phyloP scores from a whole-genome alignment of 2,797 vertebrate genomes.

The Eptatretus atami region DNA sequence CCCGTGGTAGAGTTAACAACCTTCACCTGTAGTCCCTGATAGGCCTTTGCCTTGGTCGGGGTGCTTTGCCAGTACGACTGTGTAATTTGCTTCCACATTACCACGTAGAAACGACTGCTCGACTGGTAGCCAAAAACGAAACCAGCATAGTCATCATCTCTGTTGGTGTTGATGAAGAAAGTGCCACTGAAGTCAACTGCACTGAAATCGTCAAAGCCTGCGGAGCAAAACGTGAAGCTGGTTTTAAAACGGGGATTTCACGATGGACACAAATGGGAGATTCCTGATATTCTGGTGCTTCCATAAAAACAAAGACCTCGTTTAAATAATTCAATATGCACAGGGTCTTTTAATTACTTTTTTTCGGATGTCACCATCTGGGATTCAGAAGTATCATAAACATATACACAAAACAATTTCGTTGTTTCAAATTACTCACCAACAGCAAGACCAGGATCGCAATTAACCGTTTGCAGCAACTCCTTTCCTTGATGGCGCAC shows the following conservation, averaged over 20 bases:
- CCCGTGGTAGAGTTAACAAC: constrained; percentile 91
- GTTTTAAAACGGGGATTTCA: not conserved
- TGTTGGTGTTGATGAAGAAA: constrained; percentile 92
- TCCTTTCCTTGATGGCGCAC: constrained; percentile 95
- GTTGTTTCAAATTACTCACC: constrained; percentile 22
- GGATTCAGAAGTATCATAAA: no score
- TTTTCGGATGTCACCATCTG: no score
- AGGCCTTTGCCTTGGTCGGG: constrained; percentile 78
- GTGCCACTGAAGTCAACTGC: constrained; percentile 94
- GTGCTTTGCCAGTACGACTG: constrained; percentile 79
- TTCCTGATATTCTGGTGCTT: no score
- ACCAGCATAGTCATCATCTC: constrained; percentile 85
- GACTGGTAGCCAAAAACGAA: constrained; percentile 98
- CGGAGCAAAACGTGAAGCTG: not conserved
- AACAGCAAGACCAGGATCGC: constrained; percentile 83
- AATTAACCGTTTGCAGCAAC: constrained; percentile 92
- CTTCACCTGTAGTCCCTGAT: constrained; percentile 86
- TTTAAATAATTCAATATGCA: no score
- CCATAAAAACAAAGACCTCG: no score
- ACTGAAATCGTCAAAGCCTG: constrained; percentile 86
- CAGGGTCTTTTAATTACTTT: no score
- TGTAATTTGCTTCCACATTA: constrained; percentile 99
- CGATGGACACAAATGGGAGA: no score
- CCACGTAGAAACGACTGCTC: constrained; percentile 85
- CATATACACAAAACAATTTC: no score